These are phyloP conservation scores for Drosophila miranda DNA, from an alignment of 1,140 invertebrate species.

Conservation along the genomic window DNA sequence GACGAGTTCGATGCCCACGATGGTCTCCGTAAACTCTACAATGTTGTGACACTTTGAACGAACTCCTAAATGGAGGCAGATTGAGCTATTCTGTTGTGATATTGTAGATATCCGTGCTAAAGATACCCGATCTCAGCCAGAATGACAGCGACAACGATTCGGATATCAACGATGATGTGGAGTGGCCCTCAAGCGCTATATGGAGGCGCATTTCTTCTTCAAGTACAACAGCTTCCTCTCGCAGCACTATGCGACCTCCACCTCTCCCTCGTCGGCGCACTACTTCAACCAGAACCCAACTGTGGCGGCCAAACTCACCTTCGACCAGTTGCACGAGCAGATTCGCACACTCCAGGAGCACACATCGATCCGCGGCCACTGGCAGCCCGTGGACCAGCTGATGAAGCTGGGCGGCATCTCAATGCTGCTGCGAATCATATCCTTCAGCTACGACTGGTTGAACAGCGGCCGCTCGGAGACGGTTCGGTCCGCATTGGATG, in stretches of 20 bases:
- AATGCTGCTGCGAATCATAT: slow-evolving; percentile 92
- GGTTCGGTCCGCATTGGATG: slow-evolving; percentile 93
- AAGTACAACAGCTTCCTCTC: slow-evolving; percentile 92
- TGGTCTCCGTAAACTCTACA: slow-evolving; percentile 95
- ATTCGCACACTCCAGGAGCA: slow-evolving; percentile 91
- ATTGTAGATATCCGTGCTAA: slow-evolving; percentile 89
- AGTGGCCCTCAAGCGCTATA: slow-evolving; percentile 94
- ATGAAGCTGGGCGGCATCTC: slow-evolving; percentile 92
- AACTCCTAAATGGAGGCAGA: no score
- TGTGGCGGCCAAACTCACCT: slow-evolving; percentile 83
- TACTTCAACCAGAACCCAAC: slow-evolving; percentile 63
- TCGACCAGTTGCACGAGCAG: slow-evolving; percentile 92
- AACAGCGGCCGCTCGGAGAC: slow-evolving; percentile 93
- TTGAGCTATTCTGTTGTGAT: no score
- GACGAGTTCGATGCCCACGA: slow-evolving; percentile 97
- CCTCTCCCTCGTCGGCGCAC: slow-evolving; percentile 36
- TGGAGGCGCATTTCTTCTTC: slow-evolving; percentile 94
- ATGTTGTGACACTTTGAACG: slow-evolving; percentile 85
- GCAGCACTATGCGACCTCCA: slow-evolving; percentile 64
- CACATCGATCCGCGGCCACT: slow-evolving; percentile 89
- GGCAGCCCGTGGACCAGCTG: slow-evolving; percentile 94
- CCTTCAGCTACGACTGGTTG: slow-evolving; percentile 95
- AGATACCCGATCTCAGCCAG: slow-evolving; percentile 85
- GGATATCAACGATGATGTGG: slow-evolving; percentile 92
- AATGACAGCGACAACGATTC: slow-evolving; percentile 86